Evolutionary conservation across 1,140 invertebrate genomes (phyloP).

Genomic region (Polypedilum pembai): DNA sequence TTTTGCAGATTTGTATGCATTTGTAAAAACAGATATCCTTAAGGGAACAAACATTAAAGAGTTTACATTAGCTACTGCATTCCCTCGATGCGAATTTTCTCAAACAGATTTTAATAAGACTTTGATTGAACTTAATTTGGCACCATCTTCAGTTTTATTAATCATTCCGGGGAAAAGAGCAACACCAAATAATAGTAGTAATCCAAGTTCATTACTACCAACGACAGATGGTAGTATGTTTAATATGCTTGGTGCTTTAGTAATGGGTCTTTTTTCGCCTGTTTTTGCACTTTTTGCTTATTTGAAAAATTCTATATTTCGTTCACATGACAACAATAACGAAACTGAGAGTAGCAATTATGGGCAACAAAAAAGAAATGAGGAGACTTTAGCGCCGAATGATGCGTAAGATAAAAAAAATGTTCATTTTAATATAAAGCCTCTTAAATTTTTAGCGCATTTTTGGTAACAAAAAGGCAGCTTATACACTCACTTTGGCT

Average conservation of each 20-base stretch:
- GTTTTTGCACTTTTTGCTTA: slow-evolving; percentile 44
- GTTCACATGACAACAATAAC: slow-evolving; percentile 27
- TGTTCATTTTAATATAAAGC: no score
- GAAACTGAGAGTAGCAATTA: background rate
- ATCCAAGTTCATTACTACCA: slow-evolving; percentile 32
- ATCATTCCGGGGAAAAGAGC: slow-evolving; percentile 51
- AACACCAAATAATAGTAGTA: slow-evolving; percentile 30
- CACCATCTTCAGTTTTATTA: slow-evolving; percentile 71
- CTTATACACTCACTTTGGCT: no score
- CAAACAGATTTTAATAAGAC: slow-evolving; percentile 52
- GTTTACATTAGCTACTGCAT: slow-evolving; percentile 69
- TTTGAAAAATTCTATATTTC: slow-evolving; percentile 39
- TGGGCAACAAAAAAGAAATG: background rate
- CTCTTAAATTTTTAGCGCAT: no score
- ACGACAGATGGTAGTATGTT: slow-evolving; percentile 32
- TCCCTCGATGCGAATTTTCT: slow-evolving; percentile 67
- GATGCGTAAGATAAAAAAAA: background rate
- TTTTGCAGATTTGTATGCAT: slow-evolving; percentile 43
- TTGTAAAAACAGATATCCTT: slow-evolving; percentile 40
- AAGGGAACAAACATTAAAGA: slow-evolving; percentile 39
- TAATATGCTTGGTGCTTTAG: slow-evolving; percentile 38
- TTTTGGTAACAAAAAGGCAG: no score
- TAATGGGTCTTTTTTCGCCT: slow-evolving; percentile 45
- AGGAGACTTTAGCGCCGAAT: background rate
- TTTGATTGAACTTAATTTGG: slow-evolving; percentile 61